Percentiles rank a stretch among this genome's conserved stretches.
These are phyloP conservation scores for Agapornis canus DNA, from an alignment of 2,797 vertebrate species.

Conservation along the genomic window DNA sequence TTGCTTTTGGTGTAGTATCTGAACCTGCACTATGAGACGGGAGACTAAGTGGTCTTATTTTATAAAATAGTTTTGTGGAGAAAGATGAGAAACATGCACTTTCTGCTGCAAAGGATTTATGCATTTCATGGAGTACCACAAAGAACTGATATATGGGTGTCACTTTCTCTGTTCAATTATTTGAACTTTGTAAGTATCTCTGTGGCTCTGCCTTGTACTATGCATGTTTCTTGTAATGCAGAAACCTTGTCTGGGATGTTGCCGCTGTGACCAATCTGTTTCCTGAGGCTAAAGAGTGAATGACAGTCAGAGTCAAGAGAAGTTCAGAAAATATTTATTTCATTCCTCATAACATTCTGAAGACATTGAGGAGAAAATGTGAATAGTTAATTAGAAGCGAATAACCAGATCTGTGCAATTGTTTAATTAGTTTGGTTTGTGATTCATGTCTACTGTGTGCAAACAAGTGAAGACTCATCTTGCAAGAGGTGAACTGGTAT, in stretches of 20 bases:
- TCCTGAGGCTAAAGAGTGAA: background rate
- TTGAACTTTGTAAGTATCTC: background rate
- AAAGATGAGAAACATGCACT: background rate
- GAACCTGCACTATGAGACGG: background rate
- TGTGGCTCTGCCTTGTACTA: background rate
- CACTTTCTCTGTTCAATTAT: background rate
- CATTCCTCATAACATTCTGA: background rate
- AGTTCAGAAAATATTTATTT: background rate
- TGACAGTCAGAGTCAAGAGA: background rate
- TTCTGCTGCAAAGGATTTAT: background rate
- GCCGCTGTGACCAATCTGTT: background rate
- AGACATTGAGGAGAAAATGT: background rate
- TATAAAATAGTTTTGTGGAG: background rate
- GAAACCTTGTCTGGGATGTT: background rate
- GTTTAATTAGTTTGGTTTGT: slow-evolving; percentile 1
- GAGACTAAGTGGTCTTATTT: background rate
- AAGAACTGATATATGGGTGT: background rate
- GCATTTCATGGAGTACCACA: background rate
- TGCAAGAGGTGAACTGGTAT: background rate
- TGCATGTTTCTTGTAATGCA: background rate
- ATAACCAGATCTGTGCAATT: background rate
- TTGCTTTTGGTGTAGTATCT: background rate
- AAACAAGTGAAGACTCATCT: slow-evolving; percentile 29
- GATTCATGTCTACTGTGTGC: slow-evolving; percentile 25
- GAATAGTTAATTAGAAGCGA: background rate